Evolutionary conservation across 2,113 vertebrate genomes (phyloP), one percentile per base, ranked within the genome.

Genomic region (Odontophorus gujanensis): DNA sequence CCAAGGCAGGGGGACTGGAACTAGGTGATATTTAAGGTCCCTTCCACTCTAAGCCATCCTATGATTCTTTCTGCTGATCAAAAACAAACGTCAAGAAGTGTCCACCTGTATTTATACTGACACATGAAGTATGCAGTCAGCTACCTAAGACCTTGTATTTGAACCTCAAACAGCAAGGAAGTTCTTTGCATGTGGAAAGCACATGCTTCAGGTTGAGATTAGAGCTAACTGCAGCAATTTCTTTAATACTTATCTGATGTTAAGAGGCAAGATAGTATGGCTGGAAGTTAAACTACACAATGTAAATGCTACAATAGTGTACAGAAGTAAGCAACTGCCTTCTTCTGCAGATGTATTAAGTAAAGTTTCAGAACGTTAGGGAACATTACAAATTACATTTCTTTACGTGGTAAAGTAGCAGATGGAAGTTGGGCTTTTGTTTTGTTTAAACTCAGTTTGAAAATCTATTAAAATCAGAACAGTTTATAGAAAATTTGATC

Each of bases 291-390:
- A 78, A 91, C 78, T 67, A 21, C 80, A 61, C 50, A 72, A 5
- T 79, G 66, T 62, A 93, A 94, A 96, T 73, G 82, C 87, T 95
- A 95, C 82, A 81, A 10, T 76, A 83, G 83, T n/a, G 90, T 79
- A 26, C 90, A 84, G 81, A 94, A 36, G 86, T 48, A 95, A 90
- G 92, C 75, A 85, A 48, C 38, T 84, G 74, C 74, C 62, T 82
- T 95, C 95, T 74, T 75, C 50, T 92, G 68, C 84, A 81, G 55
- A 83, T 93, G 34, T 66, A 82, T 85, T 92, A 95, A 96, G 78
- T 95, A 96, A 97, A 95, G 89, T 92, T 97, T 89, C 92, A 97
- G 93, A 97, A 96, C 85, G 57, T 84, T 32, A 65, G 34, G 45
- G 76, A 93, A 80, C n/a, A 25, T 89, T 85, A 80, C 62, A 85